phyloP scores from a whole-genome alignment of 2,888 invertebrate genomes.

The Arenicola marina region DNA sequence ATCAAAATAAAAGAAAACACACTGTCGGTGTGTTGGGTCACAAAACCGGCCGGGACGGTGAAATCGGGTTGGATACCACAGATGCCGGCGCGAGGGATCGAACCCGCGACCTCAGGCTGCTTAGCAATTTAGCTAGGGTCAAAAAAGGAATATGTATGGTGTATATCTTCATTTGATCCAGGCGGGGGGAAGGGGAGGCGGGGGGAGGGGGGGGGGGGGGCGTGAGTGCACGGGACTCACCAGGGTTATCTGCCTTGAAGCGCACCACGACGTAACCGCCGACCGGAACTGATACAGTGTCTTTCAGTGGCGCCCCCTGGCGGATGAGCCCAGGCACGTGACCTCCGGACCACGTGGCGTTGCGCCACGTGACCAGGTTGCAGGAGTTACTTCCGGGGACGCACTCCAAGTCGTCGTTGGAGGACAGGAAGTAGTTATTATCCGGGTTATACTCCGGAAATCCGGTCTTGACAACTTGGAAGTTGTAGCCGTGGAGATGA shows the following conservation, averaged over 20 bases:
- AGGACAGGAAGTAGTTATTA: slow-evolving; percentile 7
- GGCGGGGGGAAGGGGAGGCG: too few species aligned
- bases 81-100: too few species aligned
- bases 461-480: slow-evolving; percentile 25
- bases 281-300: slow-evolving; percentile 53
- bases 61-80: too few species aligned
- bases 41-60: too few species aligned
- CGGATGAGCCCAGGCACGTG: slow-evolving; percentile 16
- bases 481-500: slow-evolving; percentile 24
- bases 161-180: too few species aligned
- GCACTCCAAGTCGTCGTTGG: neutral
- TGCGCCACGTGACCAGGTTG: slow-evolving; percentile 14
- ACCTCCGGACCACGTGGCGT: slow-evolving; percentile 15
- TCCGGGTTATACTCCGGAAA: slow-evolving; percentile 15
- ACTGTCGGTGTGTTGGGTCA: too few species aligned
- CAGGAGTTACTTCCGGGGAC: neutral
- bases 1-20: too few species aligned
- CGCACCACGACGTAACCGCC: slow-evolving; percentile 48
- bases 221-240: slow-evolving; percentile 11
- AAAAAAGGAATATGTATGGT: too few species aligned
- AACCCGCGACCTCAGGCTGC: too few species aligned
- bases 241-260: slow-evolving; percentile 17
- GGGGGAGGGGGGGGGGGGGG: too few species aligned
- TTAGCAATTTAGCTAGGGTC: too few species aligned
- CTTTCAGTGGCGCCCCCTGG: slow-evolving; percentile 41